phyloP scores from a whole-genome alignment of 2,797 vertebrate species.

The Taeniopygia guttata region DNA sequence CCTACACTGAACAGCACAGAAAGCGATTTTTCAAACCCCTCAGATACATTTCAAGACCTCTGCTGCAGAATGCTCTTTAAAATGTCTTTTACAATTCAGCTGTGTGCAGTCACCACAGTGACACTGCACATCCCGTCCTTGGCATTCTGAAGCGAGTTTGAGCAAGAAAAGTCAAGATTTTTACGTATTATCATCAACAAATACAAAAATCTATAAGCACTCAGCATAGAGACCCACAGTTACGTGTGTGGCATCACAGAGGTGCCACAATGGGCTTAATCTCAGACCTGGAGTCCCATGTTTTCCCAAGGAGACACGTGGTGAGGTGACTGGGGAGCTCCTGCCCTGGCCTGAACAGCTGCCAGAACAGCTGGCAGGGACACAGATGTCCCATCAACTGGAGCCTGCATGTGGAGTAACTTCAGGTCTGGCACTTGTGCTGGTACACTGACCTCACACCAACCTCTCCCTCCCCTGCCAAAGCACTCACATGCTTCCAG shows the following conservation, averaged over 20 bases:
- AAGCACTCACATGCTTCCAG: conserved; percentile 92
- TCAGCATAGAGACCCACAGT: neutral
- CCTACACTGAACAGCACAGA: neutral
- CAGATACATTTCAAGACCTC: neutral
- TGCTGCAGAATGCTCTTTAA: neutral
- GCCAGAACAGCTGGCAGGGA: neutral
- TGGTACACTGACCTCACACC: neutral
- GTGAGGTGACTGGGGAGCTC: neutral
- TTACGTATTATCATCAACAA: neutral
- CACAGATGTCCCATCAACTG: neutral
- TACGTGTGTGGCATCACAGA: neutral
- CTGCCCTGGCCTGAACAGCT: neutral
- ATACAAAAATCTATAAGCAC: neutral
- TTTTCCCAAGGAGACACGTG: neutral
- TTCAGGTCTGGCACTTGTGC: neutral
- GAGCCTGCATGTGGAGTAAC: neutral
- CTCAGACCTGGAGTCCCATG: neutral
- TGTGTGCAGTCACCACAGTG: neutral
- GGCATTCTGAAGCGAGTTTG: neutral
- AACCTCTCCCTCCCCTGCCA: neutral
- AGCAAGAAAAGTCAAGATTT: neutral
- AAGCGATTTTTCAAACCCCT: neutral
- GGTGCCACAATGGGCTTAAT: neutral
- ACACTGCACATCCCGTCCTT: neutral
- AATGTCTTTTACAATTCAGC: neutral